phyloP scores from a whole-genome alignment of 2,888 invertebrate species.

The Nephrotoma guestfalica region DNA sequence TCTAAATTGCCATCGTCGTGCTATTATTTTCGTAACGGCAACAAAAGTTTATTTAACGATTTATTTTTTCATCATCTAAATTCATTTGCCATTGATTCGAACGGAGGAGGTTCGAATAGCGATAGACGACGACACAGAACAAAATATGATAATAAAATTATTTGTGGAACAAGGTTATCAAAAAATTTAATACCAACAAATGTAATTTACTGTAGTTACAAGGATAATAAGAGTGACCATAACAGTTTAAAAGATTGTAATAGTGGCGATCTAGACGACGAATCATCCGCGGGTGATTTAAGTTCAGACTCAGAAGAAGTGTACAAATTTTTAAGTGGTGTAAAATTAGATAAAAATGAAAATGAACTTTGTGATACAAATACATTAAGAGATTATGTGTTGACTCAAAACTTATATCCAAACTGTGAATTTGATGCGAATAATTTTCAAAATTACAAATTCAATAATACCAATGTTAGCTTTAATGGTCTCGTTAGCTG shows the following conservation, averaged over 20 bases:
- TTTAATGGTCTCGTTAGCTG: conserved; percentile 13
- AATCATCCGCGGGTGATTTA: conserved; percentile 7
- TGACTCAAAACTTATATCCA: conserved; percentile 8
- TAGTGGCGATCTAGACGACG: background rate
- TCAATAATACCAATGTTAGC: background rate
- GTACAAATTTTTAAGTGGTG: conserved; percentile 11
- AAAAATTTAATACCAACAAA: background rate
- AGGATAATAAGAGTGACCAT: background rate
- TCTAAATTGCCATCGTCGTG: background rate
- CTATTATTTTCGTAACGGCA: background rate
- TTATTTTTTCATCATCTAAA: background rate
- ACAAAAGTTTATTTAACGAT: background rate
- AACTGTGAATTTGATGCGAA: conserved; percentile 16
- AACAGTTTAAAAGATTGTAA: background rate
- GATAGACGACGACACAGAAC: background rate
- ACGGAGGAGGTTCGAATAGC: background rate
- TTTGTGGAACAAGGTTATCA: background rate
- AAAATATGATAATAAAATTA: background rate
- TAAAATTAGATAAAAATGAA: background rate
- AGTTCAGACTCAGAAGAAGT: conserved; percentile 14
- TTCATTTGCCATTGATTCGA: background rate
- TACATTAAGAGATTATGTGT: background rate
- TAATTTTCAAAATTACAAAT: conserved; percentile 11
- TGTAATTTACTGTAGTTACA: background rate
- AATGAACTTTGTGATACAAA: background rate